These are phyloP conservation scores for Protomyctophum bolini DNA, from an alignment of 2,113 vertebrate genomes.

Conservation along the genomic window DNA sequence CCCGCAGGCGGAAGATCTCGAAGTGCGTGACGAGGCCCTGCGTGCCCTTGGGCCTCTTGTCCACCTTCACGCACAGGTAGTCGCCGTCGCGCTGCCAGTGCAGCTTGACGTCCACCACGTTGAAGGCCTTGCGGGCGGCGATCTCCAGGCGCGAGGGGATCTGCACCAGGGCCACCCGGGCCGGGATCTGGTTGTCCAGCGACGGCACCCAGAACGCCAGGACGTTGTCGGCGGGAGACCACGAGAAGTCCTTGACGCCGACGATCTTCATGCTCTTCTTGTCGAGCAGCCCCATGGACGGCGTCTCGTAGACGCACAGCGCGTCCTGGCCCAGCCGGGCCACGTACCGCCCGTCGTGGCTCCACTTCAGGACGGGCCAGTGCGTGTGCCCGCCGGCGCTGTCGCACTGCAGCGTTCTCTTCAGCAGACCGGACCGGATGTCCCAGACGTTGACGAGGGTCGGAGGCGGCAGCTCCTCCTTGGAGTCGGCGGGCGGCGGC, in stretches of 20 bases:
- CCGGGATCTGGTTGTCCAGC: conserved; percentile 98
- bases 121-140: conserved; percentile 95
- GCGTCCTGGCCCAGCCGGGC: conserved; percentile 95
- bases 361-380: conserved; percentile 99
- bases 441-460: conserved; percentile 97
- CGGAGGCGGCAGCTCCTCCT: conserved; percentile 97
- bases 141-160: conserved; percentile 95
- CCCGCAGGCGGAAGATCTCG: conserved; percentile 99
- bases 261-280: conserved; percentile 98
- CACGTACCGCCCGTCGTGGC: conserved; percentile 97
- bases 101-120: conserved; percentile 96
- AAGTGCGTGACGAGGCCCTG: conserved; percentile 99
- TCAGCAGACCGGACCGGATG: conserved; percentile 95
- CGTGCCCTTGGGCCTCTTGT: conserved; percentile 94
- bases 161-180: conserved; percentile 97
- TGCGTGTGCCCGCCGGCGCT: conserved; percentile 98
- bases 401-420: conserved; percentile 97
- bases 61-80: conserved; percentile 97
- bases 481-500: conserved; percentile 91
- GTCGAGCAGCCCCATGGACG: conserved; percentile 96
- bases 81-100: conserved; percentile 99
- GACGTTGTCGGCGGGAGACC: conserved; percentile 98
- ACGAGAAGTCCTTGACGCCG: conserved; percentile 98
- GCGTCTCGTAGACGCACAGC: conserved; percentile 97
- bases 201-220: conserved; percentile 99